Base-by-base conservation (phyloP, 2,888 invertebrate genomes). In the Sussaba pulchella region DNA sequence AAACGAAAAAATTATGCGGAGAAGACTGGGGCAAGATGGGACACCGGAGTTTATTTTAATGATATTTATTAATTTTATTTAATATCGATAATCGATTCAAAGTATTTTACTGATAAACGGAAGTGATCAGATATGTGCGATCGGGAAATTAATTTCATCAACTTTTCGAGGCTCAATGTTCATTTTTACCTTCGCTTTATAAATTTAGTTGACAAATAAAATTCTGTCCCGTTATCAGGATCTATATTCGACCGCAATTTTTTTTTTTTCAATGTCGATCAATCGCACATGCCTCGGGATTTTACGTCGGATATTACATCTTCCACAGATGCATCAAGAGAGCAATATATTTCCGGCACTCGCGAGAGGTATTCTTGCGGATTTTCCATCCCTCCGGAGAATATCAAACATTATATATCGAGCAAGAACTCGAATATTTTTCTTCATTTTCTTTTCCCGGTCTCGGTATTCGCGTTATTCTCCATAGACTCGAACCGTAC, bases 401-500 rank as follows among this genome's bases (percentile, higher is more conserved):
- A n/a, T 61, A 61, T 41, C 19, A 41, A 61, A 61, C 14, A 41
- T 41, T 21, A 39, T 61, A 31, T 31, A 41, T 61, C 21, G 41
- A 61, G 61, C 61, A 19, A 41, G 24, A 14, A 31, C 14, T 14
- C 41, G 61, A 17, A 61, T 61, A 61, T 61, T 39, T 61, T 39
- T 14, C 36, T 61, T 61, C 36, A 39, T 61, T 61, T 61, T 19
- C 21, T 12, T 39, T 39, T 61, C 61, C n/a, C 31, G 41, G 26
- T 61, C 21, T 17, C 19, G 39, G 19, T 61, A 61, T 41, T 61
- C 61, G 9, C 57, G 19, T 36, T 59, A 59, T 61, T 41, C 41
- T 61, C 61, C 21, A 41, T 61, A 21, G 61, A 61, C 41, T 39
- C 21, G 19, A 41, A 57, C 77, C 79, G 81, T 82, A 31, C 57